Evolutionary conservation across 1,140 invertebrate genomes (phyloP), one percentile per base, ranked within the genome.

Genomic region (Hycleus cichorii): DNA sequence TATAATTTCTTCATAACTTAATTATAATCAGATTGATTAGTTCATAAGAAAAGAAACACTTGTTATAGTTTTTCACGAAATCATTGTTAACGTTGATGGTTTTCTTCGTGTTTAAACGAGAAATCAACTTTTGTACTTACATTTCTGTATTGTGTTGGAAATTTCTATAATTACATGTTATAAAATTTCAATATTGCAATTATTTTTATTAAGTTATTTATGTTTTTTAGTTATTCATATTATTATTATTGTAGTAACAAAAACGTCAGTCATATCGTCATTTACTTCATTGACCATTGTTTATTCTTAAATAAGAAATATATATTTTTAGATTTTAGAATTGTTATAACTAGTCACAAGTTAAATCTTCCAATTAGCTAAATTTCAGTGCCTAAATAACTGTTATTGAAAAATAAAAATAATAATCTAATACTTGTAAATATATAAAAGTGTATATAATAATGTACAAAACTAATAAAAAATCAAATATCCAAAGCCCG

Each of bases 171-270:
- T 32, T 32, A 32, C 42, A 27, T 43, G 6, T 39, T 44, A 43
- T 38, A 32, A 46, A 32, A 39, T 44, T 53, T 27, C 43, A 32
- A n/a, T 53, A 11, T 43, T 43, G 27, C 44, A 39, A 43, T 52
- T 52, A 43, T 51, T 50, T 27, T 53, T 53, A 53, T 53, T 53
- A 53, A 52, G 44, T 53, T 53, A 53, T 53, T 53, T 53, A 53
- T 53, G 12, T 27, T 53, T 53, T 53, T 42, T 52, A 52, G 43
- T 52, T 52, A 26, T 53, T 53, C 42, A 42, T 53, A 45, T 32
- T 32, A 32, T 32, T 32, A 32, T 32, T 32, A 32, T 32, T 32
- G 7, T 4, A 32, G 18, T 32, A 32, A 18, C 18, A 18, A 18
- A 18, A 18, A 18, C 18, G 18, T 18, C 32, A 32, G 32, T 32